Conservation (phyloP, 2,113 vertebrate species). For the Erpornis zantholeuca region DNA sequence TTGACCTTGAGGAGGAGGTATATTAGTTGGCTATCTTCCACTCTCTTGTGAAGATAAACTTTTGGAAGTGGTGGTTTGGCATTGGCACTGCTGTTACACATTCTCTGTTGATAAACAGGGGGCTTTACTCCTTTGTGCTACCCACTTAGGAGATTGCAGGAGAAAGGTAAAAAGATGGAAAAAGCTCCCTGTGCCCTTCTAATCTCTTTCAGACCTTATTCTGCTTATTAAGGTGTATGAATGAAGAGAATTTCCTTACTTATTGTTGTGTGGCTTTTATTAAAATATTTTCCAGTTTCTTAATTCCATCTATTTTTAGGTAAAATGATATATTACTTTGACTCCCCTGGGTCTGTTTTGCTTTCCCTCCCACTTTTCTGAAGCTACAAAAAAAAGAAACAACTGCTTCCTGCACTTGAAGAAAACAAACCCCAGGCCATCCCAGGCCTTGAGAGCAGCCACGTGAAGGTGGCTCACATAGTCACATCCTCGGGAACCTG, state of each 20-base stretch:
- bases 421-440: neutral
- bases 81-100: neutral
- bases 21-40: neutral
- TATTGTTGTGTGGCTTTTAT: neutral
- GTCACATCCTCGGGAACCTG: neutral
- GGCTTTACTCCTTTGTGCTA: neutral
- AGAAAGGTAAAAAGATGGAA: neutral
- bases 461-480: neutral
- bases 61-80: neutral
- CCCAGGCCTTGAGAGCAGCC: neutral
- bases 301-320: neutral
- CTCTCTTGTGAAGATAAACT: neutral
- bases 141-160: neutral
- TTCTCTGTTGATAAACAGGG: neutral
- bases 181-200: neutral
- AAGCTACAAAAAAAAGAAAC: neutral
- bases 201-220: neutral
- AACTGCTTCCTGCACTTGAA: neutral
- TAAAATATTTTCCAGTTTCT: neutral
- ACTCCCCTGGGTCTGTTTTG: neutral
- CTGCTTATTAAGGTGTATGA: neutral
- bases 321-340: neutral
- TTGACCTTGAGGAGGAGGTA: constrained; percentile 23
- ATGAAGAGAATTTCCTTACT: neutral
- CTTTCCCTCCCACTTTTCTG: neutral